Evolutionary conservation across 2,888 invertebrate genomes (phyloP).

Genomic region (Cenopis cana): DNA sequence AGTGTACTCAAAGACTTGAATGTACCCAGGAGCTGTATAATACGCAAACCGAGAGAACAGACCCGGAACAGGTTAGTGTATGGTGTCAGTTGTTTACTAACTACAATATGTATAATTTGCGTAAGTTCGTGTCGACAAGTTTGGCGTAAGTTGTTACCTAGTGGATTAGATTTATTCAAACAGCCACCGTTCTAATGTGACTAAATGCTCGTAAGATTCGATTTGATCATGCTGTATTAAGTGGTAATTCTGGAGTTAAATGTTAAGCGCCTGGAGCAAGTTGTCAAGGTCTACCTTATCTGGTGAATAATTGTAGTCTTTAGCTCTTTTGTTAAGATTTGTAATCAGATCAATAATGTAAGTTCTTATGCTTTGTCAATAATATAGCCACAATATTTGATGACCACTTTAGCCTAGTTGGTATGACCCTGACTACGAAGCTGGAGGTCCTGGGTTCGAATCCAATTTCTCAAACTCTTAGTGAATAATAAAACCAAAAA

Average conservation of each 20-base stretch:
- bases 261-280: no score
- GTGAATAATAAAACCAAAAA: no score
- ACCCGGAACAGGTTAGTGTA: constrained; percentile 72
- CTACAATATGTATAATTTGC: constrained; percentile 16
- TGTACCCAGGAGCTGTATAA: constrained; percentile 68
- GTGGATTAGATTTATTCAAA: neutral
- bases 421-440: no score
- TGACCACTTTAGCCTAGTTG: no score
- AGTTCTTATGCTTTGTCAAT: no score
- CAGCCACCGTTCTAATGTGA: neutral
- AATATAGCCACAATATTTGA: no score
- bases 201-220: neutral
- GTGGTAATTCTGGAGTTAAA: neutral
- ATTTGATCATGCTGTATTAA: neutral
- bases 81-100: constrained; percentile 38
- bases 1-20: constrained; percentile 74
- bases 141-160: no score
- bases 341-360: neutral
- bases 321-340: neutral
- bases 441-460: no score
- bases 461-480: no score
- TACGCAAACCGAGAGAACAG: constrained; percentile 56
- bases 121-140: neutral
- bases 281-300: neutral
- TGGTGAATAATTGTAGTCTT: neutral